A percentile compares a stretch with the other conserved stretches of the same genome.
Conservation (phyloP, 2,888 invertebrate species). For the Diaphora mendica region DNA sequence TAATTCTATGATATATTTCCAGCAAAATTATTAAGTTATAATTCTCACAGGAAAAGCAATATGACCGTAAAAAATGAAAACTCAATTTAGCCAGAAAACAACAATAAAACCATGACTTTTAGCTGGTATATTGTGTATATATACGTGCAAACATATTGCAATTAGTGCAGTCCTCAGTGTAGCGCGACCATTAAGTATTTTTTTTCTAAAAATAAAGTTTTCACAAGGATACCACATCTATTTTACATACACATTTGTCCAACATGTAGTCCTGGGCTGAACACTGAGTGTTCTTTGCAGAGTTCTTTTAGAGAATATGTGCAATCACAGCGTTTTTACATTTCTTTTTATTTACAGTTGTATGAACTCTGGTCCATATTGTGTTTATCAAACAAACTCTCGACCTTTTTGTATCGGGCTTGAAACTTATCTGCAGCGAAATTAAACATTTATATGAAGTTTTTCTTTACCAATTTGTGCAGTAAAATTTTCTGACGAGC, state of each 20-base stretch:
- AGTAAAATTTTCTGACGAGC: background rate
- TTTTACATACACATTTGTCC: constrained; percentile 23
- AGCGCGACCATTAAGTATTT: background rate
- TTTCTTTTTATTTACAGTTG: constrained; percentile 46
- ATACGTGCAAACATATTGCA: background rate
- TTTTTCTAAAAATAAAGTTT: background rate
- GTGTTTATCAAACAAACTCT: background rate
- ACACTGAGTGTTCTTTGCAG: constrained; percentile 55
- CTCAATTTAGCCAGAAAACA: too few relatives aligned
- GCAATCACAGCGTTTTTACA: constrained; percentile 40
- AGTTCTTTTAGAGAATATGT: constrained; percentile 47
- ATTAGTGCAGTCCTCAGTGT: background rate
- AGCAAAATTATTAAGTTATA: too few relatives aligned
- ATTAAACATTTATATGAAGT: background rate
- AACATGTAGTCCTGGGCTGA: constrained; percentile 49
- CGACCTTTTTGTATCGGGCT: background rate
- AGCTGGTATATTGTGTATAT: too few relatives aligned
- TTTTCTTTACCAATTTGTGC: background rate
- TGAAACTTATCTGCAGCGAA: background rate
- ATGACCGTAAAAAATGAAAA: too few relatives aligned
- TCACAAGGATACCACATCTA: constrained; percentile 23
- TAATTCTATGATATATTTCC: too few relatives aligned
- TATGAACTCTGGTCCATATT: constrained; percentile 43
- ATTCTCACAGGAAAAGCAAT: too few relatives aligned
- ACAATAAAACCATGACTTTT: too few relatives aligned